Evolutionary conservation across 2,797 vertebrate species (phyloP).

Genomic region (Morelia viridis): DNA sequence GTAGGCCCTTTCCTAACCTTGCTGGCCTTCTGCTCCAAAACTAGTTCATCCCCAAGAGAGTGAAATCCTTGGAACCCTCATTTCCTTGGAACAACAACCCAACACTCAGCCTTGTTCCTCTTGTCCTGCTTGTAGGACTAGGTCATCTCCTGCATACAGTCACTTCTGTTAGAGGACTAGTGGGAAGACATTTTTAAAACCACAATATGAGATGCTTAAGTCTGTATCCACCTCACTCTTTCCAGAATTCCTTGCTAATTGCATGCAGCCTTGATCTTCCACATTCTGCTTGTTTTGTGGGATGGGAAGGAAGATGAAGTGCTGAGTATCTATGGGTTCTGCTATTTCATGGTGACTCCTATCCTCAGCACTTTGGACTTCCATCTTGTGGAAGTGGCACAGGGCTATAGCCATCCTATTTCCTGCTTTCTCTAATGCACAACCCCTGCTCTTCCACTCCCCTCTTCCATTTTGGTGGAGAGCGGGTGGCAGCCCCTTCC

Average conservation of each 20-base stretch:
- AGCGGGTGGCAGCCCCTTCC: background rate
- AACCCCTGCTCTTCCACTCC: background rate
- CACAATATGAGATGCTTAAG: background rate
- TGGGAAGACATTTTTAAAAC: background rate
- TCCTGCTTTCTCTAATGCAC: constrained; percentile 27
- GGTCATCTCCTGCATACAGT: background rate
- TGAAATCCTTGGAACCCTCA: background rate
- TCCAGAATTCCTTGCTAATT: constrained; percentile 14
- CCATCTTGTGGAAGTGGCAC: background rate
- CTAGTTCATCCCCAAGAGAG: no score
- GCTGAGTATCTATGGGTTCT: no score
- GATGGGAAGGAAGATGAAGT: background rate
- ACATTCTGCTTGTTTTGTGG: background rate
- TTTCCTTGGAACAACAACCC: background rate
- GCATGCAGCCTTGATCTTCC: constrained; percentile 31
- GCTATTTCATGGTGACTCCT: background rate
- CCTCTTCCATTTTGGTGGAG: background rate
- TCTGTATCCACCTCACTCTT: background rate
- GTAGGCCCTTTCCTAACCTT: no score
- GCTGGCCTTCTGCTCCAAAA: background rate
- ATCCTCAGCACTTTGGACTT: no score
- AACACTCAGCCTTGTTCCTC: background rate
- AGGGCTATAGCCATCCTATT: background rate
- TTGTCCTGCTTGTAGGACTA: background rate
- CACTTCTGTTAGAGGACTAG: background rate